Evolutionary conservation across 2,797 vertebrate species (phyloP).

Genomic region (Sphenodon punctatus): DNA sequence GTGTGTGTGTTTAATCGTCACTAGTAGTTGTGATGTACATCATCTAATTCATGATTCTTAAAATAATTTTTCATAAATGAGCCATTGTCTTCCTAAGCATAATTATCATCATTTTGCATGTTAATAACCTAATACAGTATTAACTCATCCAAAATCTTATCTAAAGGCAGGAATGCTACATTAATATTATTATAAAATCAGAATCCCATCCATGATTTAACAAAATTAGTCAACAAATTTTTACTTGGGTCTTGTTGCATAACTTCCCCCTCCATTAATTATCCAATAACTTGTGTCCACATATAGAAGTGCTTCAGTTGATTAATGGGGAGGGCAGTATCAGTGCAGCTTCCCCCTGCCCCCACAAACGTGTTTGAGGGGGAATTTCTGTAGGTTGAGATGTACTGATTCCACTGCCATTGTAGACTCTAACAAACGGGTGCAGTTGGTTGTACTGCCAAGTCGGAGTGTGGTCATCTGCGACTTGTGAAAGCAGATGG

Average conservation of each 20-base stretch:
- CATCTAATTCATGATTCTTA: slow-evolving; percentile 14
- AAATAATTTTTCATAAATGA: slow-evolving; percentile 43
- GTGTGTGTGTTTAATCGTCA: background rate
- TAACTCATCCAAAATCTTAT: slow-evolving; percentile 34
- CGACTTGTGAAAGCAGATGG: too few relatives aligned
- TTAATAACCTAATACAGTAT: slow-evolving; percentile 39
- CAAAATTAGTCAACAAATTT: fast-evolving
- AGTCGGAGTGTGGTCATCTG: background rate
- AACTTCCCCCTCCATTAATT: background rate
- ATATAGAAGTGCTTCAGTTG: background rate
- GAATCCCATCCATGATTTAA: background rate
- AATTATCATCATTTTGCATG: slow-evolving; percentile 41
- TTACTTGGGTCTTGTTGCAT: background rate
- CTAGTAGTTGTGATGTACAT: slow-evolving; percentile 32
- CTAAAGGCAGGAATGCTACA: slow-evolving; percentile 24
- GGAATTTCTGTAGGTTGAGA: background rate
- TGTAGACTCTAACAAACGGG: too few relatives aligned
- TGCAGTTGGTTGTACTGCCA: background rate
- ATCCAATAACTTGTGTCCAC: background rate
- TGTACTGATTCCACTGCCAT: background rate
- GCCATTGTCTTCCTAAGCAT: slow-evolving; percentile 46
- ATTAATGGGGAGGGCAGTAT: background rate
- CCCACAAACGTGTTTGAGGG: too few relatives aligned
- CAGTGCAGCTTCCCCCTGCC: background rate
- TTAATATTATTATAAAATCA: background rate